phyloP scores from a whole-genome alignment of 2,888 invertebrate species.

The Dendrolimus pini region DNA sequence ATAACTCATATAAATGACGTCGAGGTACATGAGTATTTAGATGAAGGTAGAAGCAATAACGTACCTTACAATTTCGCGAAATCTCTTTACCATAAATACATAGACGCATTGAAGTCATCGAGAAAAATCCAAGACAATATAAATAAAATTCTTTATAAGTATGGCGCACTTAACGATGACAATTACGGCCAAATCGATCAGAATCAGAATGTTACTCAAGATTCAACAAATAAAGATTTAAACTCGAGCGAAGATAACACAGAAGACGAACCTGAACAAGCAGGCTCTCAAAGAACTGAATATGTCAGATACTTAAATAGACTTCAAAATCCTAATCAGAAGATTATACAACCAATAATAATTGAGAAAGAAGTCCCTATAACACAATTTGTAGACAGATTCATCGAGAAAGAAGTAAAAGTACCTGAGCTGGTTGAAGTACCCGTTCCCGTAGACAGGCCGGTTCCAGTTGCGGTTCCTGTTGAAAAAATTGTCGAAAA shows the following conservation, averaged over 20 bases:
- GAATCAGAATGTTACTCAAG: constrained; percentile 18
- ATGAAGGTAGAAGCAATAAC: constrained; percentile 52
- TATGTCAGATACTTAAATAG: constrained; percentile 32
- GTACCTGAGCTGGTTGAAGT: constrained; percentile 56
- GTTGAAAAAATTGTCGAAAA: constrained; percentile 73
- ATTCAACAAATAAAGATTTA: constrained; percentile 35
- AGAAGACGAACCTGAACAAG: constrained; percentile 39
- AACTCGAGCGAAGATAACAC: constrained; percentile 50
- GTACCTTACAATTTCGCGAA: constrained; percentile 38
- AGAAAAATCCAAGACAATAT: constrained; percentile 49
- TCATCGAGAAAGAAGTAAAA: constrained; percentile 61
- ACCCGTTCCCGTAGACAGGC: constrained; percentile 55
- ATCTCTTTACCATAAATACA: constrained; percentile 48
- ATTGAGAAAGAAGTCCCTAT: constrained; percentile 66
- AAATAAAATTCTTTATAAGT: constrained; percentile 38
- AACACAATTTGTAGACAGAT: constrained; percentile 60
- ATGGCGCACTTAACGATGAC: constrained; percentile 49
- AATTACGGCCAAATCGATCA: constrained; percentile 28
- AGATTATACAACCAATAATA: constrained; percentile 62
- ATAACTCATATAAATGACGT: constrained; percentile 67
- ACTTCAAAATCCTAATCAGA: constrained; percentile 36
- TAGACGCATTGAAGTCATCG: constrained; percentile 50
- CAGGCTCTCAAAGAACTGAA: constrained; percentile 37
- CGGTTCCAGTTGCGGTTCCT: constrained; percentile 58
- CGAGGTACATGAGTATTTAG: constrained; percentile 61